A percentile compares a stretch with the other conserved stretches of the same genome.
phyloP scores from a whole-genome alignment of 23 tunicate species.

The Phallusia fumigata region DNA sequence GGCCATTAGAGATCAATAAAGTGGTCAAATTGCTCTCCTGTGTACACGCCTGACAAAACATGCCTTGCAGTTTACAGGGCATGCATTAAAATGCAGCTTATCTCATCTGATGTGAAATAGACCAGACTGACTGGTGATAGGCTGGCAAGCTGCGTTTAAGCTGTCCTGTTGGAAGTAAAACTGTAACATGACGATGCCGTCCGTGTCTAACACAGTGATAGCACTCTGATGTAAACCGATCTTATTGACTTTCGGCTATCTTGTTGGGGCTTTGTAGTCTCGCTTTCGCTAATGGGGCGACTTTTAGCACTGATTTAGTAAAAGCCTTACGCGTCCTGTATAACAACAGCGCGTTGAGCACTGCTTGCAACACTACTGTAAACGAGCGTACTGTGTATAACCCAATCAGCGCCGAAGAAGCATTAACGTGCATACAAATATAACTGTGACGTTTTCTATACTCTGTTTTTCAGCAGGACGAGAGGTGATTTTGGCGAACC shows the following conservation, averaged over 20 bases:
- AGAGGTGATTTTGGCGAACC: too few relatives aligned
- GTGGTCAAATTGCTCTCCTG: background rate
- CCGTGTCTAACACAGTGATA: background rate
- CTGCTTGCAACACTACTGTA: background rate
- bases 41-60: background rate
- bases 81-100: background rate
- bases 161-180: background rate
- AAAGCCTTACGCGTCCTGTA: background rate
- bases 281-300: slow-evolving; percentile 9
- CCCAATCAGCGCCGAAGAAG: background rate
- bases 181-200: background rate
- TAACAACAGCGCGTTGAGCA: background rate
- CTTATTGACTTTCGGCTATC: slow-evolving; percentile 1
- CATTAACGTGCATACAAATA: background rate
- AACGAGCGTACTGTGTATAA: background rate
- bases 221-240: background rate
- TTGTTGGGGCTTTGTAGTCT: background rate
- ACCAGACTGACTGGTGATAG: background rate
- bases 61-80: background rate
- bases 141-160: background rate
- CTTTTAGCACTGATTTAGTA: background rate
- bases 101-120: background rate
- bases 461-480: too few relatives aligned
- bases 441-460: background rate
- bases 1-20: background rate